Percentiles rank a stretch among this genome's conserved stretches.
Evolutionary conservation across 2,113 vertebrate species (phyloP).

Genomic region (Halichoeres trimaculatus): DNA sequence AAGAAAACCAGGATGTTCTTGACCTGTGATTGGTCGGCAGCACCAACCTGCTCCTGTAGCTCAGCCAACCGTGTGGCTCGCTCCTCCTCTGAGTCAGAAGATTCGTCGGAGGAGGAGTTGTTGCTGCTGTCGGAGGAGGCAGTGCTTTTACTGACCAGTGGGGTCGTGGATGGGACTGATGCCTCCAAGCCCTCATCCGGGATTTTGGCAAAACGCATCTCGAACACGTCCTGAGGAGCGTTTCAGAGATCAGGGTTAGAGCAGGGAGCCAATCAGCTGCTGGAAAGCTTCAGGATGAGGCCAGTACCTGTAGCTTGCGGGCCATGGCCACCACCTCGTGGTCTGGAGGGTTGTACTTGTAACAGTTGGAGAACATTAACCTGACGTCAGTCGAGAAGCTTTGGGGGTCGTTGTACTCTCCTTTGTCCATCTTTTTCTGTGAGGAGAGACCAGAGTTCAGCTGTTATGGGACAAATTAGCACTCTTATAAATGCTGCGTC

Average conservation of each 20-base stretch:
- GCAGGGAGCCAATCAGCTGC: background rate
- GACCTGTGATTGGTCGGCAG: slow-evolving; percentile 78
- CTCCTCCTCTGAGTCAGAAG: slow-evolving; percentile 97
- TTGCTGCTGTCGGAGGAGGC: slow-evolving; percentile 95
- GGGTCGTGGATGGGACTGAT: slow-evolving; percentile 82
- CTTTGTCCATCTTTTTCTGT: slow-evolving; percentile 98
- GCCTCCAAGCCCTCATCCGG: slow-evolving; percentile 92
- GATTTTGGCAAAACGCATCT: slow-evolving; percentile 99
- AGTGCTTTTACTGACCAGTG: slow-evolving; percentile 91
- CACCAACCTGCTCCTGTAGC: slow-evolving; percentile 98
- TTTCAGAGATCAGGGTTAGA: background rate
- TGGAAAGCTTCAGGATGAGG: background rate
- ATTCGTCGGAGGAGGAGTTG: slow-evolving; percentile 92
- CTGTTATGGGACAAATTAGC: too few relatives aligned
- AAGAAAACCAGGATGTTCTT: slow-evolving; percentile 72
- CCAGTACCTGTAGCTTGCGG: slow-evolving; percentile 94
- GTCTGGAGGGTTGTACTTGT: slow-evolving; percentile 99
- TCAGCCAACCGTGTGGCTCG: slow-evolving; percentile 95
- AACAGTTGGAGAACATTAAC: slow-evolving; percentile 99
- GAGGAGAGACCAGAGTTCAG: slow-evolving; percentile 27
- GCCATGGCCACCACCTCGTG: slow-evolving; percentile 99
- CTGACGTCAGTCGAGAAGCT: slow-evolving; percentile 96
- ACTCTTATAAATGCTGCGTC: too few relatives aligned
- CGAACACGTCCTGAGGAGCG: slow-evolving; percentile 91
- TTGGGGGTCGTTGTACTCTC: slow-evolving; percentile 94